phyloP scores from a whole-genome alignment of 2,888 invertebrate genomes.

The Mongoloraphidia duomilia region DNA sequence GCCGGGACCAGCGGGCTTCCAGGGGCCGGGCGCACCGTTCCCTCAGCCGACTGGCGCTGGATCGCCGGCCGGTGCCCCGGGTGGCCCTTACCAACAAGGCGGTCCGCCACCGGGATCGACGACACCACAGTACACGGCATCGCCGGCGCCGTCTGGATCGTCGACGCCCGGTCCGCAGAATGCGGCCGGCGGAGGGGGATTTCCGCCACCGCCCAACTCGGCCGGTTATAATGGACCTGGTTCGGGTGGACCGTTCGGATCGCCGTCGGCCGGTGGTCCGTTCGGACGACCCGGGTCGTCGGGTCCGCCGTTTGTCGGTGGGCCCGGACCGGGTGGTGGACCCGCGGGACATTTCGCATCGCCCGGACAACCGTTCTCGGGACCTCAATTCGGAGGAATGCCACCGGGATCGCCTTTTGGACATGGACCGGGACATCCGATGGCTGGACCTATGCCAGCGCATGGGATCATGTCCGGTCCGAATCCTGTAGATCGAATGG shows the following conservation, averaged over 20 bases:
- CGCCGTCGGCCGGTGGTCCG: slow-evolving; percentile 46
- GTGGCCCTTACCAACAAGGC: slow-evolving; percentile 41
- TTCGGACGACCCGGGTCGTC: slow-evolving; percentile 51
- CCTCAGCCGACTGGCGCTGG: slow-evolving; percentile 59
- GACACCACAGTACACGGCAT: slow-evolving; percentile 73
- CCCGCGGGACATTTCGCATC: slow-evolving; percentile 46
- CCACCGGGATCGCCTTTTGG: slow-evolving; percentile 58
- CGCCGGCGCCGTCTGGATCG: slow-evolving; percentile 68
- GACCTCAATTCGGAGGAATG: slow-evolving; percentile 48
- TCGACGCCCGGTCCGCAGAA: slow-evolving; percentile 63
- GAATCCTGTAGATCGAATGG: slow-evolving; percentile 69
- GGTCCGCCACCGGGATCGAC: slow-evolving; percentile 58
- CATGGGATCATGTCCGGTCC: slow-evolving; percentile 49
- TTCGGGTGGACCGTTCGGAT: slow-evolving; percentile 46
- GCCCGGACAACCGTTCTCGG: slow-evolving; percentile 45
- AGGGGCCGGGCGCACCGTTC: slow-evolving; percentile 41
- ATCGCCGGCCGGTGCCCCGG: slow-evolving; percentile 55
- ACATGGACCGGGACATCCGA: slow-evolving; percentile 45
- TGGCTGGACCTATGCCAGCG: slow-evolving; percentile 46
- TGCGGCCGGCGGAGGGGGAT: slow-evolving; percentile 35
- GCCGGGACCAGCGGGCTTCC: slow-evolving; percentile 37
- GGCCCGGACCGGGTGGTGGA: slow-evolving; percentile 50
- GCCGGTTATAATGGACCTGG: slow-evolving; percentile 51
- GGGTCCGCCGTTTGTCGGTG: slow-evolving; percentile 52
- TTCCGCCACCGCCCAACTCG: slow-evolving; percentile 36